phyloP scores from a whole-genome alignment of 2,797 vertebrate genomes.

The Gambusia yucatana region DNA sequence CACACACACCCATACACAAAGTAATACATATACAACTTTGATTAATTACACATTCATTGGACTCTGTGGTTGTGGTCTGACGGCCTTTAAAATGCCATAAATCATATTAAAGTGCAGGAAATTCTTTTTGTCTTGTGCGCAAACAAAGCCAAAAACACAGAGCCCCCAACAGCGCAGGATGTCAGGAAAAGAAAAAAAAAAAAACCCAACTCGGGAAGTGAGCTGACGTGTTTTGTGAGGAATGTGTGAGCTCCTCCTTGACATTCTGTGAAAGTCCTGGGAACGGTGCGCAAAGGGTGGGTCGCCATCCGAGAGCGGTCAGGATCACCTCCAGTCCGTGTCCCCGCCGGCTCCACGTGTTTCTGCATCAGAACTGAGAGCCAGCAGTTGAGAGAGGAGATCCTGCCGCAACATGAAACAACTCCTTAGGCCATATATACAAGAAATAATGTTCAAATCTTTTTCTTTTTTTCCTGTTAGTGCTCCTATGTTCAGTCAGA shows the following conservation, averaged over 20 bases:
- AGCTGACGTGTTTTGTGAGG: constrained; percentile 52
- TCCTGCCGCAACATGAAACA: constrained; percentile 12
- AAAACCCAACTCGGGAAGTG: constrained; percentile 43
- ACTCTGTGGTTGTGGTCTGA: constrained; percentile 14
- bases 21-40: constrained; percentile 8
- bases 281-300: constrained; percentile 16
- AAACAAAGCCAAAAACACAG: constrained; percentile 42
- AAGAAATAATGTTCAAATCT: not conserved
- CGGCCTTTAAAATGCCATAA: constrained; percentile 1
- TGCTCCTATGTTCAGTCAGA: constrained; percentile 9
- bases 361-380: constrained; percentile 26
- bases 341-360: not conserved
- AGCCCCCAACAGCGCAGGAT: constrained; percentile 36
- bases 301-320: constrained; percentile 26
- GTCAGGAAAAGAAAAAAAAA: constrained; percentile 27
- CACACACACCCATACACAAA: not conserved
- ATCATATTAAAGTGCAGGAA: constrained; percentile 41
- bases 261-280: constrained; percentile 38
- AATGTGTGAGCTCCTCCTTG: constrained; percentile 61
- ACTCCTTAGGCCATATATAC: constrained; percentile 19
- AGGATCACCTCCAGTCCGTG: constrained; percentile 17
- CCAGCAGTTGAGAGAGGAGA: not conserved
- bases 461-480: not conserved
- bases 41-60: constrained; percentile 12
- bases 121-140: constrained; percentile 45